Base-by-base conservation (phyloP, 2,113 vertebrate species). In the Isichthys henryi region DNA sequence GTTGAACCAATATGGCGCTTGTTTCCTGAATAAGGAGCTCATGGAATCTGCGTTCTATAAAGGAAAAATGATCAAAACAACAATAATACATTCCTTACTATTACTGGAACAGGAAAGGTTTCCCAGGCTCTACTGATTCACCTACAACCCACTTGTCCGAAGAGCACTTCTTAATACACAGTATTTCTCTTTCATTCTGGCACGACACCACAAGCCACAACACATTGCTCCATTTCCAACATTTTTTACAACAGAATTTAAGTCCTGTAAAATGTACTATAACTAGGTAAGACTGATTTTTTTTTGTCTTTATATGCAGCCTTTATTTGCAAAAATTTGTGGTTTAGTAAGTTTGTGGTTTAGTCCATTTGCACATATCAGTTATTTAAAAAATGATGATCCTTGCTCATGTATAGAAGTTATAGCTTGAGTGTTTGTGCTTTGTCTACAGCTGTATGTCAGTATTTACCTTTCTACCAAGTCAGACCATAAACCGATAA, bases 1-100 rank as follows among this genome's bases (percentile, higher is more conserved):
- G 89, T 74, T 86, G n/a, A 85, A 89, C 50, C 77, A 83, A 87
- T 43, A 85, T 84, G 82, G 88, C 27, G 45, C 21, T 48, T 84
- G 58, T 17, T 87, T 86, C 49, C 84, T 31, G n/a, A 86, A 66
- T 17, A 89, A 5, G 23, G 74, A 48, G n/a, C 31, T 50, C 5
- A 77, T 82, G 52, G 46, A 85, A 90, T 49, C 58, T 9, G 84
- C 49, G 3, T 58, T 86, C 53, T 87, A 4, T 13, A 5, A 45
- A 56, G 70, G 39, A 52, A 43, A 89, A 21, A 48, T 62, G 13
- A 39, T 8, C 11, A 27, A 21, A 62, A 31, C 70, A 53, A 17
- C 82, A 56, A 19, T 11, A n/a, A n/a, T 53, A 23, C 56, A 11
- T 56, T 9, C 27, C 49, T 52, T 39, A 35, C 70, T 74, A 82